A percentile compares a stretch with the other conserved stretches of the same genome.
Conservation (phyloP, 37 sponge, comb jelly and placozoan species). For the Sycon ciliatum region DNA sequence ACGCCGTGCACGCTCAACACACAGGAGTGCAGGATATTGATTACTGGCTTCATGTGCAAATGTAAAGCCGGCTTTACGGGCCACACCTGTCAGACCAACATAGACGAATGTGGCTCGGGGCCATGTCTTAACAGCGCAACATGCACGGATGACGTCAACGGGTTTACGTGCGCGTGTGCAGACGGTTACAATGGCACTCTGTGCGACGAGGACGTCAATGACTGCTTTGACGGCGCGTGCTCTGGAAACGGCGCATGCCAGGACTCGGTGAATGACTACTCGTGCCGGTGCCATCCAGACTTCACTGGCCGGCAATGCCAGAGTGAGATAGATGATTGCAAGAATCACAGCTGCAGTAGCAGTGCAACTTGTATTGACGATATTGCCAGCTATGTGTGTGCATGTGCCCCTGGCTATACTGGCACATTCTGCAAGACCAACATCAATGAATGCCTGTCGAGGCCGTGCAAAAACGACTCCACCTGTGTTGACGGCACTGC, state of each 20-base stretch:
- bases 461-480: neutral
- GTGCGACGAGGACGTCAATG: constrained; percentile 19
- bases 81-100: neutral
- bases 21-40: too few species aligned
- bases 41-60: too few species aligned
- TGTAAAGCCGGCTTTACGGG: too few species aligned
- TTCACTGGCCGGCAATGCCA: constrained; percentile 16
- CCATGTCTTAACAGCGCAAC: constrained; percentile 31
- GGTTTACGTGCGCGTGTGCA: constrained; percentile 39
- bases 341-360: constrained; percentile 30
- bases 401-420: constrained; percentile 38
- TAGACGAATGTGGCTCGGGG: neutral
- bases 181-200: constrained; percentile 20
- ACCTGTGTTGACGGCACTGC: constrained; percentile 15
- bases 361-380: constrained; percentile 30
- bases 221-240: constrained; percentile 18
- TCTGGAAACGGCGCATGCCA: constrained; percentile 65
- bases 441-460: constrained; percentile 17
- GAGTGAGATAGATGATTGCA: constrained; percentile 32
- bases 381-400: constrained; percentile 25
- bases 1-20: too few species aligned
- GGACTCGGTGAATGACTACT: constrained; percentile 1
- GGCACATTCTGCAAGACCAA: constrained; percentile 21
- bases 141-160: constrained; percentile 33
- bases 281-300: constrained; percentile 20